Evolutionary conservation across 1,140 invertebrate species (phyloP), one percentile per base, ranked within the genome.

Genomic region (Venustaconcha ellipsiformis): DNA sequence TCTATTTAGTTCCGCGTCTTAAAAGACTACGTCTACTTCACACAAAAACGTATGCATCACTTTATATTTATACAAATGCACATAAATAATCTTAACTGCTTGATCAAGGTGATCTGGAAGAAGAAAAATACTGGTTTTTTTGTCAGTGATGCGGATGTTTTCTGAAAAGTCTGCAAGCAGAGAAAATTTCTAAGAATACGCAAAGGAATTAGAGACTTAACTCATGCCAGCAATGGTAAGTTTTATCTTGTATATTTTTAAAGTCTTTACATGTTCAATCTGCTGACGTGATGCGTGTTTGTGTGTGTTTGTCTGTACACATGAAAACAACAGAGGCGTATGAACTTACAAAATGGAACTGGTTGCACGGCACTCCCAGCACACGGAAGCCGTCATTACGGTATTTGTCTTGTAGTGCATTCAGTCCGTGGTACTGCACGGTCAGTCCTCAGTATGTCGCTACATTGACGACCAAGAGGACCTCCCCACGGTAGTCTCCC

Each of bases 281-380:
- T 18, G 23, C 59, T 62, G 11, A 62, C 12, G 18, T n/a, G 11
- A 14, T n/a, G 18, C 18, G 23, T 18, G 59, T n/a, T 62, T n/a
- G 18, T 23, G 59, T 62, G 59, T n/a, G 59, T 60, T 62, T 18
- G 12, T 0, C 0, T n/a, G 18, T 18, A 20, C 8, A 11, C 11
- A 8, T 48, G 37, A 48, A 48, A 48, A 48, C 37, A 48, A 48
- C 11, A 48, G 37, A 48, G 11, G 37, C 15, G 11, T 37, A 60
- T 57, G 18, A 2, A 70, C 78, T 78, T 67, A 87, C 85, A 86
- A 86, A 74, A 30, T 88, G 88, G 84, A 92, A 92, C 80, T 92
- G 91, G 81, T 92, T 92, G 79, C 92, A 92, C 13, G 92, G 92
- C 71, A 92, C 90, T 8, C 86, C 92, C 18, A 92, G 79, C 20